A percentile compares a stretch with the other conserved stretches of the same genome.
Conservation (phyloP, 2,113 vertebrate species). For the Lontra canadensis region DNA sequence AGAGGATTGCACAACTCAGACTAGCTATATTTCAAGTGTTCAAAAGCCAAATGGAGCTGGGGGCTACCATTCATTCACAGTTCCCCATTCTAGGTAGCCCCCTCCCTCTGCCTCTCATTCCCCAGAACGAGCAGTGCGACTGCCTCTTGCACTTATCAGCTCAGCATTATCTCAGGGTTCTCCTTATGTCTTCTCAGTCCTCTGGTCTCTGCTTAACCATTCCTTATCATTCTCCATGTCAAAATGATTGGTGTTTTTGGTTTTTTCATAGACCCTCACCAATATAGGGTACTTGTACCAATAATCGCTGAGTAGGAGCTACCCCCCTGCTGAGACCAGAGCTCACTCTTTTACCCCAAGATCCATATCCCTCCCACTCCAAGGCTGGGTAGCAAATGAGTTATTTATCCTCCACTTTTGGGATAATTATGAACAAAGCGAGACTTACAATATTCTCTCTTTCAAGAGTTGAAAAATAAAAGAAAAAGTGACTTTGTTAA, state of each 20-base stretch:
- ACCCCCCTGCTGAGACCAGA: background rate
- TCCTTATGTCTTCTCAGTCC: background rate
- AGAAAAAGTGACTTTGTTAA: background rate
- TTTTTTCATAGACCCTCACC: background rate
- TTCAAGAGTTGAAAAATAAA: background rate
- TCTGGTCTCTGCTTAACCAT: background rate
- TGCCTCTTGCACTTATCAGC: too few relatives aligned
- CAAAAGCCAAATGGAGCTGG: rapidly evolving
- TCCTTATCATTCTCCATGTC: background rate
- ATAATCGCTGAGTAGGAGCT: background rate
- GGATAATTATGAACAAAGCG: background rate
- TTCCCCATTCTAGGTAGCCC: background rate
- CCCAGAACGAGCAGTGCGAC: rapidly evolving
- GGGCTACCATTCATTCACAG: rapidly evolving
- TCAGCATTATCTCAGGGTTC: background rate
- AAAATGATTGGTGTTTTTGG: background rate
- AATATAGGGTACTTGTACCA: background rate
- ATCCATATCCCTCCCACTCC: background rate
- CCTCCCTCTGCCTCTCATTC: too few relatives aligned
- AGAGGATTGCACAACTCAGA: background rate
- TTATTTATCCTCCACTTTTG: background rate
- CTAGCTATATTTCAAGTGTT: background rate
- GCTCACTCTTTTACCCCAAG: background rate
- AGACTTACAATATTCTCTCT: background rate
- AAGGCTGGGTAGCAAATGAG: background rate